Evolutionary conservation across 2,888 invertebrate species (phyloP).

Genomic region (Drosophila affinis): DNA sequence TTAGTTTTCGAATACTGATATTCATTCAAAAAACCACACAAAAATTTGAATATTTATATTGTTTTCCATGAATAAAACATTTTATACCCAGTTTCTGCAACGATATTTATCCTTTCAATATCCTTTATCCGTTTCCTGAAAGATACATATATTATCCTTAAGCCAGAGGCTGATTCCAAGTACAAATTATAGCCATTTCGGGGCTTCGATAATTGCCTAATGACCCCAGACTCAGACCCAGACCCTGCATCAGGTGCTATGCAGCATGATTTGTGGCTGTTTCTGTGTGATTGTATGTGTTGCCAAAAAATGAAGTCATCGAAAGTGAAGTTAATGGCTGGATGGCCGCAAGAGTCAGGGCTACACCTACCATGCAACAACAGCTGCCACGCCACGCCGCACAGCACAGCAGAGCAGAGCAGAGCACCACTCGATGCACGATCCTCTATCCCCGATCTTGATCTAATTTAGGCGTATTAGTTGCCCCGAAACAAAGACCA

Average conservation of each 20-base stretch:
- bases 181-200: not conserved
- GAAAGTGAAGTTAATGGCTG: constrained; percentile 62
- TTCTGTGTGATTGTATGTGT: constrained; percentile 6
- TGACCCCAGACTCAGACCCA: constrained; percentile 32
- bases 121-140: not conserved
- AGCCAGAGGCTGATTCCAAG: not conserved
- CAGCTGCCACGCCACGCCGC: constrained; percentile 54
- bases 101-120: not conserved
- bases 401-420: no score
- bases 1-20: no score
- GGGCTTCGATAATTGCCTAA: constrained; percentile 60
- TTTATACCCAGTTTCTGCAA: not conserved
- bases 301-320: constrained; percentile 48
- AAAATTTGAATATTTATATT: not conserved
- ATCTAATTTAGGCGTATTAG: constrained; percentile 80
- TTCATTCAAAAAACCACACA: no score
- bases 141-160: not conserved
- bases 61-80: not conserved
- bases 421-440: constrained; percentile 31
- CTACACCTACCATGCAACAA: constrained; percentile 55
- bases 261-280: constrained; percentile 50
- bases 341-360: constrained; percentile 58
- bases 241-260: constrained; percentile 64
- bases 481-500: constrained; percentile 68
- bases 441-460: constrained; percentile 45